A percentile compares a stretch with the other conserved stretches of the same genome.
phyloP scores from a whole-genome alignment of 2,797 vertebrate genomes.

The Danio albolineatus region DNA sequence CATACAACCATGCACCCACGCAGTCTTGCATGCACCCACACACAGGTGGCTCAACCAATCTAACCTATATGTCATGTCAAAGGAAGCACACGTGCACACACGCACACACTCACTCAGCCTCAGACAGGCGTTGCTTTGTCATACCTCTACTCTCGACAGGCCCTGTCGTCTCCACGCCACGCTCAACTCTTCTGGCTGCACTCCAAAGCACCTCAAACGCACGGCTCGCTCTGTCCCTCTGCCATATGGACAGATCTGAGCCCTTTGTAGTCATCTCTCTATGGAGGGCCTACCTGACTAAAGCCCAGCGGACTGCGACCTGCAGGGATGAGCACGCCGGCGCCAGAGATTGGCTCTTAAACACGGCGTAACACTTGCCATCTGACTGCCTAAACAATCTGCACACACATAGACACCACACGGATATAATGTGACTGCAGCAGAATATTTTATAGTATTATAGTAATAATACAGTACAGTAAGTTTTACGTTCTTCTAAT shows the following conservation, averaged over 20 bases:
- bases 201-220: conserved; percentile 69
- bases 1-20: conserved; percentile 25
- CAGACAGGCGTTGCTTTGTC: conserved; percentile 35
- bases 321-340: conserved; percentile 11
- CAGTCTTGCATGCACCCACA: conserved; percentile 40
- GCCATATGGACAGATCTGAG: conserved; percentile 54
- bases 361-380: conserved; percentile 41
- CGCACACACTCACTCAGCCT: conserved; percentile 28
- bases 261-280: conserved; percentile 36
- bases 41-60: conserved; percentile 35
- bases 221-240: conserved; percentile 34
- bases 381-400: conserved; percentile 40
- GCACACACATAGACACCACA: conserved; percentile 26
- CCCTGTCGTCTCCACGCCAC: conserved; percentile 31
- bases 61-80: conserved; percentile 19
- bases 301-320: conserved; percentile 45
- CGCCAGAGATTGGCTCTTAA: conserved; percentile 17
- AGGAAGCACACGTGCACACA: conserved; percentile 36
- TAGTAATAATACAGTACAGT: no score
- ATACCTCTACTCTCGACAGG: conserved; percentile 38
- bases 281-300: conserved; percentile 31
- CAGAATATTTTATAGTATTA: no score
- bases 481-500: no score
- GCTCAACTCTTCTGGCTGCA: conserved; percentile 62
- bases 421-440: background rate